These are phyloP conservation scores for Lipophrys pholis DNA, from an alignment of 2,113 vertebrate species.

Conservation along the genomic window DNA sequence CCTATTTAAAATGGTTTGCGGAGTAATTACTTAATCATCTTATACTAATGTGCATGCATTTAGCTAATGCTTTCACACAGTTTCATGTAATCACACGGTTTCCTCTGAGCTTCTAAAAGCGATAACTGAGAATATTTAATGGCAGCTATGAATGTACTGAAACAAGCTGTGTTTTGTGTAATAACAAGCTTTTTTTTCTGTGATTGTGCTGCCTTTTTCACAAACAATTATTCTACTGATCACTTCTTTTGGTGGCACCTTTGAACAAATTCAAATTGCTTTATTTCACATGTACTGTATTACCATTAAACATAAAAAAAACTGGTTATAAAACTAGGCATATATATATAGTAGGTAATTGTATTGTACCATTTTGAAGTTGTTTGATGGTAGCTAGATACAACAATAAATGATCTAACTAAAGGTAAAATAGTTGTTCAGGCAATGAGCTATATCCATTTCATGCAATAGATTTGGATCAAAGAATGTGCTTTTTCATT, in stretches of 20 bases:
- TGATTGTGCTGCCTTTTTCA: neutral
- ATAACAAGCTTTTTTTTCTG: slow-evolving; percentile 43
- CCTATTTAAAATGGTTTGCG: slow-evolving; percentile 22
- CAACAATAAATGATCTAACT: neutral
- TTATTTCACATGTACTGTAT: slow-evolving; percentile 7
- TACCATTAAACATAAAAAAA: neutral
- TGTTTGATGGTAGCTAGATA: neutral
- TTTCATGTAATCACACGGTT: slow-evolving; percentile 18
- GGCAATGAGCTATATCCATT: neutral
- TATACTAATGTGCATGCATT: too few relatives aligned
- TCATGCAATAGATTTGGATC: neutral
- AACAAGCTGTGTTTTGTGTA: slow-evolving; percentile 28
- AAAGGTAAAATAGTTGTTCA: neutral
- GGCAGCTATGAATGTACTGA: slow-evolving; percentile 52
- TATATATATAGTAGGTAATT: neutral
- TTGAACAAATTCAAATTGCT: neutral
- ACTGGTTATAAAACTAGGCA: neutral
- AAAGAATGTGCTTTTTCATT: slow-evolving; percentile 20
- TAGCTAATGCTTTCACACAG: neutral
- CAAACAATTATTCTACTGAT: neutral
- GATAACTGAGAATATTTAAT: slow-evolving; percentile 28
- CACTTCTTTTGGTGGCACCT: neutral
- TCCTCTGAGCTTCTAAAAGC: slow-evolving; percentile 11
- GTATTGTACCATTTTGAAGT: neutral
- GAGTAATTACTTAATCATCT: neutral